phyloP scores from a whole-genome alignment of 2,888 invertebrate species.

The Phaedon cochleariae region DNA sequence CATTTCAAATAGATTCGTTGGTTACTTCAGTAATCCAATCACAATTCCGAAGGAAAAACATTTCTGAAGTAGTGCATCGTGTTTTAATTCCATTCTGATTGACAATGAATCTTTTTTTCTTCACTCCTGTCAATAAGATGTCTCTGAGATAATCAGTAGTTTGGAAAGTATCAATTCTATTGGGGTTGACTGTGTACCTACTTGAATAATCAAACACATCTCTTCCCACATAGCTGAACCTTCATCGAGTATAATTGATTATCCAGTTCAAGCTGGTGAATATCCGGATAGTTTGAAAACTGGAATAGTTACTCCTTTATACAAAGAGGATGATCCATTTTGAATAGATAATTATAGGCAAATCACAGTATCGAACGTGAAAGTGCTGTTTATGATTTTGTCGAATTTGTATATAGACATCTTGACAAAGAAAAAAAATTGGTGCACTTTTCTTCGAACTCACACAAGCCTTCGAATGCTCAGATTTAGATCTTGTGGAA shows the following conservation, averaged over 20 bases:
- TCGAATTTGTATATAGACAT: not conserved
- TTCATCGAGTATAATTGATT: conserved; percentile 4
- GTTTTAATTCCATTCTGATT: not conserved
- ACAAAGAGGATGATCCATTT: conserved; percentile 3
- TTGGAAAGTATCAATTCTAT: conserved; percentile 10
- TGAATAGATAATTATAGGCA: conserved; percentile 8
- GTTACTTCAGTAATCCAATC: not conserved
- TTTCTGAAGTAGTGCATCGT: not conserved
- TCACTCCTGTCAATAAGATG: conserved; percentile 7
- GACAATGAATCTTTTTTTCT: not conserved
- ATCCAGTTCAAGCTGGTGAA: conserved; percentile 2
- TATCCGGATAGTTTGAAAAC: not conserved
- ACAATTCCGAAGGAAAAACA: not conserved
- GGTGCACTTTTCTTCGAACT: conserved; percentile 5
- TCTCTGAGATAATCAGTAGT: conserved; percentile 7
- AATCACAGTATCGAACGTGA: conserved; percentile 10
- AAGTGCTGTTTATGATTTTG: not conserved
- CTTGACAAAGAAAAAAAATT: conserved; percentile 4
- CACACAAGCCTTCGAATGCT: not conserved
- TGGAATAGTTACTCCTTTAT: not conserved
- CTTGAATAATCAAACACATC: not conserved
- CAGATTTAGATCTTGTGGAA: conserved; percentile 11
- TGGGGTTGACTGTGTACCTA: conserved; percentile 7
- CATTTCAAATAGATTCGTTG: not conserved
- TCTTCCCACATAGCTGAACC: not conserved